A percentile compares a stretch with the other conserved stretches of the same genome.
Conservation (phyloP, 1,140 invertebrate genomes). For the Rhyacophila brunnea region DNA sequence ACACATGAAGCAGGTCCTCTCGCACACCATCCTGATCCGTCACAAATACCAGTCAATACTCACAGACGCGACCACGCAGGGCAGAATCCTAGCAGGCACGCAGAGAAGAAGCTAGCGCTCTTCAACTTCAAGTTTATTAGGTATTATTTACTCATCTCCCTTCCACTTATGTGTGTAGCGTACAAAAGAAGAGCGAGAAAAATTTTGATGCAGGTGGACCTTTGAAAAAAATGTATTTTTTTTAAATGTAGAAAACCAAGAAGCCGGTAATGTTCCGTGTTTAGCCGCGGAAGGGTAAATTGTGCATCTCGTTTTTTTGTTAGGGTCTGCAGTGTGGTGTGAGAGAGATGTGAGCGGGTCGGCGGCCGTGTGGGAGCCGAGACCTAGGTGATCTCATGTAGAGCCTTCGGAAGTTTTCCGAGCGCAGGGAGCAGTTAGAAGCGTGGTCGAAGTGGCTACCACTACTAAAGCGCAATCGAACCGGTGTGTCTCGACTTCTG, state of each 20-base stretch:
- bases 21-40: conserved; percentile 10
- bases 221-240: conserved; percentile 35
- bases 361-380: conserved; percentile 21
- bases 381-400: conserved; percentile 33
- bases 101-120: conserved; percentile 45
- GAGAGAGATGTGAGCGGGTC: conserved; percentile 16
- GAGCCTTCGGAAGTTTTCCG: conserved; percentile 35
- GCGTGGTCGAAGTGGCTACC: conserved; percentile 41
- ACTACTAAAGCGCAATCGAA: conserved; percentile 35
- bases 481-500: conserved; percentile 46
- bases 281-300: conserved; percentile 43
- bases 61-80: background rate
- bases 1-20: conserved; percentile 3
- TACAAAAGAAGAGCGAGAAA: background rate
- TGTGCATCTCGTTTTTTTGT: conserved; percentile 51
- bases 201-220: conserved; percentile 40
- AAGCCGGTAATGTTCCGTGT: conserved; percentile 38
- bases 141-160: conserved; percentile 39
- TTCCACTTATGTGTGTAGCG: background rate
- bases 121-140: conserved; percentile 43
- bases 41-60: background rate
- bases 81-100: conserved; percentile 32
- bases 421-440: conserved; percentile 51
- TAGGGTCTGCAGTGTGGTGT: conserved; percentile 40
- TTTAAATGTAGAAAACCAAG: conserved; percentile 31